phyloP scores from a whole-genome alignment of 2,888 invertebrate species.

The Apomyelois bistriatella region DNA sequence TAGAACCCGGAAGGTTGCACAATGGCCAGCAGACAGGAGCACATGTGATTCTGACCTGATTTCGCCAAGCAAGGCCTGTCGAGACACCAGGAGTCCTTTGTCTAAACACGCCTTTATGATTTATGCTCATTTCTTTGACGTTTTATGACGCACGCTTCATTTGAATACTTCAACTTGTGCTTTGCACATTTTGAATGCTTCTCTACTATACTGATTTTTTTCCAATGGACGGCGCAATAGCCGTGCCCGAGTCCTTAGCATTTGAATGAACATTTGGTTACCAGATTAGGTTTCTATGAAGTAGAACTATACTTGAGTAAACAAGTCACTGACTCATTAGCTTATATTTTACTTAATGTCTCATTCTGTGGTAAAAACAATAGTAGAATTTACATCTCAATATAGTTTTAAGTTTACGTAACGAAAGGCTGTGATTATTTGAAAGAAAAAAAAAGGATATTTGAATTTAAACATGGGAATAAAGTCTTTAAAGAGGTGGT shows the following conservation, averaged over 20 bases:
- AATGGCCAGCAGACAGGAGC: conserved; percentile 57
- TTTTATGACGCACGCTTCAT: conserved; percentile 75
- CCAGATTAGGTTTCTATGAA: conserved; percentile 73
- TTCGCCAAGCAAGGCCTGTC: conserved; percentile 53
- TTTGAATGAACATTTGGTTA: conserved; percentile 77
- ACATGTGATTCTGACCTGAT: conserved; percentile 79
- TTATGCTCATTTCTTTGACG: conserved; percentile 72
- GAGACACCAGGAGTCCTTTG: conserved; percentile 54
- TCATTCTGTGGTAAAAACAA: conserved; percentile 31
- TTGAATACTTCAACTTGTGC: conserved; percentile 72
- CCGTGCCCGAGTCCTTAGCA: conserved; percentile 55
- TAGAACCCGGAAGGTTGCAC: conserved; percentile 75
- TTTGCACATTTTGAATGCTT: conserved; percentile 69
- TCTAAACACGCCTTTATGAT: conserved; percentile 69
- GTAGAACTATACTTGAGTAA: conserved; percentile 56
- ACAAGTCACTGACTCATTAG: conserved; percentile 56
- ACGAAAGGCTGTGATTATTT: conserved; percentile 45
- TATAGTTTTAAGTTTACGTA: conserved; percentile 37
- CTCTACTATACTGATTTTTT: conserved; percentile 64
- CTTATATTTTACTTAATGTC: conserved; percentile 40
- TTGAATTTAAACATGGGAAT: conserved; percentile 47
- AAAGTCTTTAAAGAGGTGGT: conserved; percentile 55
- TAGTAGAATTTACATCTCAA: conserved; percentile 43
- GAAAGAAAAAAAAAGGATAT: conserved; percentile 41
- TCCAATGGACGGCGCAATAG: conserved; percentile 47